phyloP scores from a whole-genome alignment of 2,113 vertebrate genomes.

The Promerops cafer region DNA sequence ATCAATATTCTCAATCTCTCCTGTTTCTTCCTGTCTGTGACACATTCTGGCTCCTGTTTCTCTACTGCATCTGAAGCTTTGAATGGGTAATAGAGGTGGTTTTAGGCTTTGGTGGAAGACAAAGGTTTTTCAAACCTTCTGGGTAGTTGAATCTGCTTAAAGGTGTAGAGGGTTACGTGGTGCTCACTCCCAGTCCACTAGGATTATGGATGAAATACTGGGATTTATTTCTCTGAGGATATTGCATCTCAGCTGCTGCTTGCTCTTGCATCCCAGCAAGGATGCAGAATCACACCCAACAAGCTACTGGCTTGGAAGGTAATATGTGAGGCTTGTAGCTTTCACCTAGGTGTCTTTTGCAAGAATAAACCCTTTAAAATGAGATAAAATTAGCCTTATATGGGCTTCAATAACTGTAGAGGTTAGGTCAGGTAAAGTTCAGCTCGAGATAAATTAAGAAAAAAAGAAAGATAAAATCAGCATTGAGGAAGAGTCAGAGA shows the following conservation, averaged over 20 bases:
- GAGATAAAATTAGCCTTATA: background rate
- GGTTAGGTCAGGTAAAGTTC: slow-evolving; percentile 7
- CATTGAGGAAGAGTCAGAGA: background rate
- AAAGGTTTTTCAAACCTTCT: background rate
- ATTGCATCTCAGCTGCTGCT: background rate
- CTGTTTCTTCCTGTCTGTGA: background rate
- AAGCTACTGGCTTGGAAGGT: background rate
- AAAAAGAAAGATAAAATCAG: background rate
- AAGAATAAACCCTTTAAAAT: background rate
- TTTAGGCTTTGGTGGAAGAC: background rate
- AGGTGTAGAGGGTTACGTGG: background rate
- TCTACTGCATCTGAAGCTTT: background rate
- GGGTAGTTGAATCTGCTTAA: background rate
- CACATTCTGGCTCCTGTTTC: background rate
- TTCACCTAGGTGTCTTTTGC: background rate
- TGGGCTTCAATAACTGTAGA: background rate
- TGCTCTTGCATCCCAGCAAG: background rate
- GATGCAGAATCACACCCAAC: background rate
- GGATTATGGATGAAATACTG: background rate
- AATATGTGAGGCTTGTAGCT: background rate
- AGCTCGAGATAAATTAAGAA: background rate
- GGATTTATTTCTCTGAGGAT: background rate
- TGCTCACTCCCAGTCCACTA: background rate
- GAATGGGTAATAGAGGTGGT: accelerated
- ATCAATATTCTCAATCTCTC: background rate